These are phyloP conservation scores for Chrysina gloriosa DNA, from an alignment of 2,888 invertebrate species.

Conservation along the genomic window DNA sequence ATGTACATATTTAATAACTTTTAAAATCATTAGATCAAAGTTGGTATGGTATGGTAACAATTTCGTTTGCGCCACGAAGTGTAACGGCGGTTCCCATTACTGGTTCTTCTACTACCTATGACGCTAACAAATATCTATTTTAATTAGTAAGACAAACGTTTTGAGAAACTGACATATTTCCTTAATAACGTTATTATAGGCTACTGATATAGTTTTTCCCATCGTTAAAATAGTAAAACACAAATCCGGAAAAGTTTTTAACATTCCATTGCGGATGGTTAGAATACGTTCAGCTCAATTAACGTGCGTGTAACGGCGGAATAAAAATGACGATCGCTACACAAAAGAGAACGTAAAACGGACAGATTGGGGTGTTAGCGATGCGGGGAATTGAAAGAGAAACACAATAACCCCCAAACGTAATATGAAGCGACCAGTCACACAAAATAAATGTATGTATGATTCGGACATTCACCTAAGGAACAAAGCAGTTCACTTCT, in stretches of 20 bases:
- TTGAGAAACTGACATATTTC: slow-evolving; percentile 16
- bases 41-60: too few relatives aligned
- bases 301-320: slow-evolving; percentile 6
- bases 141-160: slow-evolving; percentile 23
- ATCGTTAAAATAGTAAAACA: slow-evolving; percentile 27
- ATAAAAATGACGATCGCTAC: background rate
- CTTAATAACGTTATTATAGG: slow-evolving; percentile 28
- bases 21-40: too few relatives aligned
- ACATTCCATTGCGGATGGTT: slow-evolving; percentile 7
- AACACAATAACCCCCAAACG: background rate
- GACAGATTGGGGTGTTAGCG: background rate
- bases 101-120: background rate
- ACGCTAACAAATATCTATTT: slow-evolving; percentile 9
- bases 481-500: background rate
- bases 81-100: too few relatives aligned
- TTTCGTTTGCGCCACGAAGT: too few relatives aligned
- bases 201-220: slow-evolving; percentile 7
- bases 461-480: background rate
- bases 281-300: slow-evolving; percentile 15
- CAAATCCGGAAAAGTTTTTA: background rate
- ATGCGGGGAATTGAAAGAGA: background rate
- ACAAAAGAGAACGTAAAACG: background rate
- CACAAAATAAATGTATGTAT: background rate
- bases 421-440: background rate
- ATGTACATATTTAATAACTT: too few relatives aligned